Base-by-base conservation (phyloP, 2,113 vertebrate species). In the Tupaia tana region DNA sequence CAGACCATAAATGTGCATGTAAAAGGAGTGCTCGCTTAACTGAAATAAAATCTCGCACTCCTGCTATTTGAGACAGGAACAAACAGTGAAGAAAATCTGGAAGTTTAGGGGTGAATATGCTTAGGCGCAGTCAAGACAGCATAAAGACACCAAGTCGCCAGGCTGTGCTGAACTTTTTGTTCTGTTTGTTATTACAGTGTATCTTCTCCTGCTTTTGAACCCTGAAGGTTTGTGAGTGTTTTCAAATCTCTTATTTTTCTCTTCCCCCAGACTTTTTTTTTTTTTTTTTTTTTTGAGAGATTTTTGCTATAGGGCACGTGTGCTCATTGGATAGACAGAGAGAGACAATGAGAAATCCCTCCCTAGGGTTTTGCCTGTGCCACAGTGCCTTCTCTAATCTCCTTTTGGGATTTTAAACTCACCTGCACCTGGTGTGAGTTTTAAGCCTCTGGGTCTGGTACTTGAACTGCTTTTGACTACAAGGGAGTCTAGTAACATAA, bases 201-300 rank as follows among this genome's bases (percentile, higher is more conserved):
- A 70, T 93, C 91, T 29, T 85, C 29, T 84, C 81, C 52, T 85
- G 12, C 43, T 95, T 95, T 81, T 78, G 27, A 89, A 67, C 54
- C n/a, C 11, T 69, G 86, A 34, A 54, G 10, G 24, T 31, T 59
- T 80, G 9, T 87, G 64, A 70, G 27, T 85, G 31, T 89, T 77
- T 82, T 31, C 20, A 86, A 84, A 75, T 74, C 27, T 89, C 54
- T 34, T 31, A 8, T 59, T 22, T 90, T 20, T 64, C 4, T 75
- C 25, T 79, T 22, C 56, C 58, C 43, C 43, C 43, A 43, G 6
- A 43, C 43, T 0, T 43, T 43, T 43, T 6, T 43, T 43, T 43
- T 6, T 43, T 43, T 43, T 3, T 43, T 43, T 43, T 43, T 43
- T 43, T 43, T 43, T 43, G 43, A 43, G 43, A 43, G 4, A 43